Evolutionary conservation across 2,888 invertebrate species (phyloP).

Genomic region (Thera obeliscata): DNA sequence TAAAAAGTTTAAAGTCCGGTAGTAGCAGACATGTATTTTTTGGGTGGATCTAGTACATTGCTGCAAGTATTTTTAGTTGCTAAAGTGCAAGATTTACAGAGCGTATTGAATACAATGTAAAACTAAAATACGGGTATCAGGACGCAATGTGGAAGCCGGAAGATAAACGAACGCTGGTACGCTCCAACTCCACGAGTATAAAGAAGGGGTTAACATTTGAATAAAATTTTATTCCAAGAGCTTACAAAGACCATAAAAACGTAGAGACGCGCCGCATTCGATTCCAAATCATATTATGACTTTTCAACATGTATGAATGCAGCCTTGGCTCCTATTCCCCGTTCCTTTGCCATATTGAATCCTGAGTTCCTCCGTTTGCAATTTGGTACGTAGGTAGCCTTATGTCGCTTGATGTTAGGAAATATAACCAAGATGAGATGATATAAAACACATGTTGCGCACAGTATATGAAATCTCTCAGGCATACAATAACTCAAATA

Average conservation of each 20-base stretch:
- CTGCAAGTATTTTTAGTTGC: conserved; percentile 29
- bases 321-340: conserved; percentile 66
- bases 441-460: conserved; percentile 78
- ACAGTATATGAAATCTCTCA: conserved; percentile 59
- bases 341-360: conserved; percentile 76
- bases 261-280: conserved; percentile 68
- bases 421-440: conserved; percentile 68
- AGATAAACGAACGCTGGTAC: conserved; percentile 43
- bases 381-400: conserved; percentile 61
- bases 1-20: conserved; percentile 72
- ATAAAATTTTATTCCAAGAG: conserved; percentile 64
- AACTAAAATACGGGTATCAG: conserved; percentile 20
- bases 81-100: conserved; percentile 14
- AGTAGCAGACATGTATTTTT: conserved; percentile 68
- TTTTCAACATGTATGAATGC: conserved; percentile 78
- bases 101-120: conserved; percentile 15
- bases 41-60: conserved; percentile 49
- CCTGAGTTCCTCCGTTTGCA: conserved; percentile 72
- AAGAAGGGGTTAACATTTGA: conserved; percentile 54
- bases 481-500: conserved; percentile 74
- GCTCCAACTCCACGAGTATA: conserved; percentile 48
- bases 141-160: conserved; percentile 26
- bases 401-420: conserved; percentile 66
- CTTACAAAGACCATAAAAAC: conserved; percentile 67
- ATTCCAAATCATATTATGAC: conserved; percentile 78